Percentiles rank a stretch among this genome's conserved stretches.
Evolutionary conservation across 2,888 invertebrate genomes (phyloP).

Genomic region (Dione vanillae): DNA sequence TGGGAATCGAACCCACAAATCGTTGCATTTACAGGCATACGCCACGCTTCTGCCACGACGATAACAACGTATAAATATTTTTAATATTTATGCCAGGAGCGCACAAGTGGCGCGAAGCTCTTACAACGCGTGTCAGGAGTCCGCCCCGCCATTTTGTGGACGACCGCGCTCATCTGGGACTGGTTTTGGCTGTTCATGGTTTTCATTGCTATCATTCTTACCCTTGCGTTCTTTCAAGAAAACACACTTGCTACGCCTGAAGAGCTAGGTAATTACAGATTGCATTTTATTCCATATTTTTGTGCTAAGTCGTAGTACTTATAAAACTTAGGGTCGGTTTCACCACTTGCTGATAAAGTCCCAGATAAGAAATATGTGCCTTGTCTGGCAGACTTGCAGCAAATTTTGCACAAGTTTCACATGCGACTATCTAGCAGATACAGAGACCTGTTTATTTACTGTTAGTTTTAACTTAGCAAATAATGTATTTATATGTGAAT

Average conservation of each 20-base stretch:
- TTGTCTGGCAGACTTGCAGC: too few relatives aligned
- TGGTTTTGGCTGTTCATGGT: constrained; percentile 86
- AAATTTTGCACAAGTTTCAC: too few relatives aligned
- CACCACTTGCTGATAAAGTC: too few relatives aligned
- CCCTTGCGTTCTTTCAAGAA: constrained; percentile 87
- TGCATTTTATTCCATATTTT: not conserved
- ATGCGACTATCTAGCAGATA: too few relatives aligned
- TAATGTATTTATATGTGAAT: too few relatives aligned
- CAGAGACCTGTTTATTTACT: too few relatives aligned
- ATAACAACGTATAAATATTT: too few relatives aligned
- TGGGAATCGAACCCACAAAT: too few relatives aligned
- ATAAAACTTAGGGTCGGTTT: not conserved
- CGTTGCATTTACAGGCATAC: too few relatives aligned
- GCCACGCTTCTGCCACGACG: too few relatives aligned
- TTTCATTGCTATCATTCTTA: constrained; percentile 82
- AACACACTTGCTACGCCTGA: constrained; percentile 82
- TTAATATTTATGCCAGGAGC: constrained; percentile 78
- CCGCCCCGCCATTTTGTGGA: constrained; percentile 88
- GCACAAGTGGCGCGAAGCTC: constrained; percentile 87
- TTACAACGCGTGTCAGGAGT: constrained; percentile 90
- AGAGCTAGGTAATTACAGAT: constrained; percentile 77
- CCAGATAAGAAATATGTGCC: too few relatives aligned
- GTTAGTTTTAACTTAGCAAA: too few relatives aligned
- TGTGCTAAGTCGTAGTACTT: not conserved
- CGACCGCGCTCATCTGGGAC: constrained; percentile 87